A percentile compares a stretch with the other conserved stretches of the same genome.
Conservation (phyloP, 2,113 vertebrate species). For the Dasyurus viverrinus region DNA sequence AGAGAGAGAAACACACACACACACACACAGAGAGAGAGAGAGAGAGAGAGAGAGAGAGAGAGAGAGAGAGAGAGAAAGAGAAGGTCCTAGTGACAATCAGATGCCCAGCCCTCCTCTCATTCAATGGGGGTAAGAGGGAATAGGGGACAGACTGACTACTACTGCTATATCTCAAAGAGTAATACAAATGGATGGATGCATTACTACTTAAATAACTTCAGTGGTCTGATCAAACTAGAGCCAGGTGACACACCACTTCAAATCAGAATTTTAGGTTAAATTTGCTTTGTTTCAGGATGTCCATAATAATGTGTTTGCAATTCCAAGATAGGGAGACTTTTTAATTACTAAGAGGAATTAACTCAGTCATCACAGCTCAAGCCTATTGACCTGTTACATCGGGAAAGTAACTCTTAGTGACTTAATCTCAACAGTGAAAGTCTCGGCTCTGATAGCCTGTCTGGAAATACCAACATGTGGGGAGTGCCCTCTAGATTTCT, state of each 20-base stretch:
- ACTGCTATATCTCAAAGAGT: not conserved
- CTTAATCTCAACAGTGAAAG: constrained; percentile 47
- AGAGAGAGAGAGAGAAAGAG: too few species aligned
- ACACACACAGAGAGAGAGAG: too few species aligned
- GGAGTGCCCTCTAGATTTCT: constrained; percentile 58
- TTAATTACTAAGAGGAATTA: not conserved
- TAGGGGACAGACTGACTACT: too few species aligned
- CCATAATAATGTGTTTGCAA: not conserved
- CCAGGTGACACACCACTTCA: not conserved
- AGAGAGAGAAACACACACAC: too few species aligned
- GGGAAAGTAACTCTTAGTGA: not conserved
- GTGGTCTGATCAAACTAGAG: constrained; percentile 23
- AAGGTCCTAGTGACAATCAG: too few species aligned
- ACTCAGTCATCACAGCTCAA: not conserved
- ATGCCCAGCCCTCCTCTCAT: not conserved
- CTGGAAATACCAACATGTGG: constrained; percentile 57
- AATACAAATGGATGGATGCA: not conserved
- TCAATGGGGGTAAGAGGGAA: not conserved
- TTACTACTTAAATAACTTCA: not conserved
- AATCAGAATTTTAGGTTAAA: constrained; percentile 50
- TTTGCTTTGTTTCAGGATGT: not conserved
- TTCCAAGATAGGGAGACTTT: not conserved
- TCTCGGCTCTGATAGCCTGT: not conserved
- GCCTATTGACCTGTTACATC: not conserved
- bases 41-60: too few species aligned